Conservation (phyloP, 2,113 vertebrate species). For the Dipodomys merriami region DNA sequence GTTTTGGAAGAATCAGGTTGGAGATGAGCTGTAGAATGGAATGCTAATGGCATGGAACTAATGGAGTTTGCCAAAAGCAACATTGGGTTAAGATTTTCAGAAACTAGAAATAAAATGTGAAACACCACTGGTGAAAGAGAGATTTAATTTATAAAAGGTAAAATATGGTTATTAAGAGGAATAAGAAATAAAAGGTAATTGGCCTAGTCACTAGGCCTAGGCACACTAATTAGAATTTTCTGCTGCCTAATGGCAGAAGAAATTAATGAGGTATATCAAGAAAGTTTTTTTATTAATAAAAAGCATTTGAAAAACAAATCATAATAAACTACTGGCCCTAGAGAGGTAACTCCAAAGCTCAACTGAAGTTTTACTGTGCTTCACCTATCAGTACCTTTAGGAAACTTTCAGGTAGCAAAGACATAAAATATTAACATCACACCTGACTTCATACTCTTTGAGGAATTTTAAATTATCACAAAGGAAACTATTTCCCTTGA, state of each 20-base stretch:
- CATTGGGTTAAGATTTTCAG: slow-evolving; percentile 27
- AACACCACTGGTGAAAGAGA: not conserved
- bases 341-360: not conserved
- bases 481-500: slow-evolving; percentile 58
- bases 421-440: slow-evolving; percentile 59
- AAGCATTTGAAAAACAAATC: not conserved
- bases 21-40: slow-evolving; percentile 55
- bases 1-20: slow-evolving; percentile 48
- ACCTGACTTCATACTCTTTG: slow-evolving; percentile 50
- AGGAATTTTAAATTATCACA: slow-evolving; percentile 71
- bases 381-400: not conserved
- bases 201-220: not conserved
- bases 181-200: not conserved
- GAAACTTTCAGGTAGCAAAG: slow-evolving; percentile 47
- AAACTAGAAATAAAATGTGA: not conserved
- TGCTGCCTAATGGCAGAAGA: slow-evolving; percentile 11
- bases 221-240: slow-evolving; percentile 27
- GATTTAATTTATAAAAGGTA: slow-evolving; percentile 16
- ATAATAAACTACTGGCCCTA: not conserved
- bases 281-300: not conserved
- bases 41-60: slow-evolving; percentile 61
- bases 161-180: slow-evolving; percentile 37
- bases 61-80: not conserved
- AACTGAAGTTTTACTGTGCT: not conserved
- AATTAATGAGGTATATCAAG: not conserved